These are phyloP conservation scores for Cheirogaleus medius DNA, from an alignment of 2,113 vertebrate genomes.

Conservation along the genomic window DNA sequence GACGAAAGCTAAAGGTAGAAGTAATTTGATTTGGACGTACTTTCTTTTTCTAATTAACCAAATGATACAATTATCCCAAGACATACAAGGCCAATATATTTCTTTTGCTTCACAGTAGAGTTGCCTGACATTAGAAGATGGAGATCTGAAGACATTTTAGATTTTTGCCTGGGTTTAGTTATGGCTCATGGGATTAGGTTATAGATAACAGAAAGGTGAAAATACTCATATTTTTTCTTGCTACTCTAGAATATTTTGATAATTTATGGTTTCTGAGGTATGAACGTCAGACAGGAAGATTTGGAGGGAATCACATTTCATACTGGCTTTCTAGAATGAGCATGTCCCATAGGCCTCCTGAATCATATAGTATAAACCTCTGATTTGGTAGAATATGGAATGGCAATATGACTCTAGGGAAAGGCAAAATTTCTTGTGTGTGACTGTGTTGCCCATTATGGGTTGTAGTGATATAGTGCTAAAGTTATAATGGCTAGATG, in stretches of 20 bases:
- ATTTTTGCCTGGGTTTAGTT: background rate
- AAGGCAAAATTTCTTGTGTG: background rate
- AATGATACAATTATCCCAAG: background rate
- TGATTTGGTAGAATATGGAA: slow-evolving; percentile 56
- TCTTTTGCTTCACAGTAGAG: background rate
- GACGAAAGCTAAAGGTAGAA: background rate
- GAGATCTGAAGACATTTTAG: background rate
- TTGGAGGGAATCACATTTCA: slow-evolving; percentile 43
- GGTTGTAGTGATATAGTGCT: background rate
- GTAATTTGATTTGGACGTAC: background rate
- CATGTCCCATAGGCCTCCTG: slow-evolving; percentile 20
- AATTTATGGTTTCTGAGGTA: slow-evolving; percentile 27
- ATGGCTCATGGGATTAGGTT: background rate
- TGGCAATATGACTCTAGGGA: background rate
- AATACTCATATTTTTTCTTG: background rate
- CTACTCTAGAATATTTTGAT: background rate
- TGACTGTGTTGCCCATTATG: background rate
- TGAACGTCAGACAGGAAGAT: background rate
- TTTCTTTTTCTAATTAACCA: background rate
- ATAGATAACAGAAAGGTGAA: background rate
- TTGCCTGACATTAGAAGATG: background rate
- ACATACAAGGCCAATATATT: background rate
- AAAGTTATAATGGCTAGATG: background rate
- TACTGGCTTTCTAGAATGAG: slow-evolving; percentile 23
- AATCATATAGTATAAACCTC: slow-evolving; percentile 12